Evolutionary conservation across 2,113 vertebrate genomes (phyloP).

Genomic region (Rhabdornis inornatus): DNA sequence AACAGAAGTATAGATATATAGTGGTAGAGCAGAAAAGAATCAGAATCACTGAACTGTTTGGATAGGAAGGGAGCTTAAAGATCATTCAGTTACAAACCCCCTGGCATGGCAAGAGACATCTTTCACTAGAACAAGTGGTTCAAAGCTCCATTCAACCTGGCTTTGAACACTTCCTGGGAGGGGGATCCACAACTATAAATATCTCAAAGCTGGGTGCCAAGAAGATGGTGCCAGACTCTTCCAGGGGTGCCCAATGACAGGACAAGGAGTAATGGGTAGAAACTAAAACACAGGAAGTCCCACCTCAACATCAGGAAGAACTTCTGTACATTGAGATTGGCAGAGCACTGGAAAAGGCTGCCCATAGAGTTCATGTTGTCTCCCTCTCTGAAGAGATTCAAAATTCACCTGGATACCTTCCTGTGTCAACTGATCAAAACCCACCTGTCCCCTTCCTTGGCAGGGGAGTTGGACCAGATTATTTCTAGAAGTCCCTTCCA

Average conservation of each 20-base stretch:
- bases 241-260: not conserved
- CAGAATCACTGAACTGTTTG: not conserved
- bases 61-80: not conserved
- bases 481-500: not conserved
- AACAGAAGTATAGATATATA: not conserved
- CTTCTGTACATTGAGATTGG: not conserved
- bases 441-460: not conserved
- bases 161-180: not conserved
- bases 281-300: not conserved
- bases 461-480: not conserved
- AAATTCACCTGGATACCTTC: not conserved
- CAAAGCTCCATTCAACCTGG: not conserved
- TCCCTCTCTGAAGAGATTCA: not conserved
- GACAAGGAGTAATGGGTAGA: not conserved
- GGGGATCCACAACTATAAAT: not conserved
- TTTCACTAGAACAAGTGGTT: not conserved
- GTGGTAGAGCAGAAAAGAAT: not conserved
- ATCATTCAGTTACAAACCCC: not conserved
- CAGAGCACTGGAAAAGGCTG: not conserved
- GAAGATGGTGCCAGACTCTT: not conserved
- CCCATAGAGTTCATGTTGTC: not conserved
- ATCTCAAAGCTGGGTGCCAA: not conserved
- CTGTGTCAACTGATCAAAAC: not conserved
- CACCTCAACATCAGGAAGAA: not conserved
- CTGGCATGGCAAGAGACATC: not conserved